Percentiles rank a stretch among this genome's conserved stretches.
Evolutionary conservation across 2,113 vertebrate genomes (phyloP).

Genomic region (Nematolebias whitei): DNA sequence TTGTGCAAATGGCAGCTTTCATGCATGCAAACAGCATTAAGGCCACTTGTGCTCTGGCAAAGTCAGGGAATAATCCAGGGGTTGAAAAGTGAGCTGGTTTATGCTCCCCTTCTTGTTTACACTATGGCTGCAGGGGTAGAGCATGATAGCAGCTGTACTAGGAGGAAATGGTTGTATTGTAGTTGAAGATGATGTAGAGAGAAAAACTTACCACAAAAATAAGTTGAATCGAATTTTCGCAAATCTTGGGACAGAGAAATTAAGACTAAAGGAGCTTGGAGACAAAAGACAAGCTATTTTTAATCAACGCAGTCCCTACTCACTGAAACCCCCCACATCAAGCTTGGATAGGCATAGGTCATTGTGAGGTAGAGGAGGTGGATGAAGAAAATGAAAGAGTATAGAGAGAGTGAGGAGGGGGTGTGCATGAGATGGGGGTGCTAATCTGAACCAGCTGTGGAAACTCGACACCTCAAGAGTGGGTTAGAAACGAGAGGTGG

Average conservation of each 20-base stretch:
- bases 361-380: slow-evolving; percentile 66
- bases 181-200: slow-evolving; percentile 25
- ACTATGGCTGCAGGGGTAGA: slow-evolving; percentile 46
- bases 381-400: slow-evolving; percentile 20
- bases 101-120: slow-evolving; percentile 44
- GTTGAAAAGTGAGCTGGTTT: slow-evolving; percentile 72
- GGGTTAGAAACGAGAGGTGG: slow-evolving; percentile 64
- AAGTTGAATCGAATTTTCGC: slow-evolving; percentile 11
- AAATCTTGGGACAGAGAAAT: slow-evolving; percentile 23
- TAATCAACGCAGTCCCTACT: slow-evolving; percentile 47
- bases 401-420: slow-evolving; percentile 15
- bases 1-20: not conserved
- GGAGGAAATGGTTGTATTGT: slow-evolving; percentile 19
- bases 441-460: slow-evolving; percentile 84
- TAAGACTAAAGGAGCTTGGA: slow-evolving; percentile 25
- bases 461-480: slow-evolving; percentile 79
- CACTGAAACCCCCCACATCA: slow-evolving; percentile 43
- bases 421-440: slow-evolving; percentile 55
- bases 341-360: slow-evolving; percentile 70
- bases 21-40: slow-evolving; percentile 46
- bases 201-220: slow-evolving; percentile 22
- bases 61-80: slow-evolving; percentile 45
- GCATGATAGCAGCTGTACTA: slow-evolving; percentile 39
- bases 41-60: slow-evolving; percentile 54
- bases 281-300: slow-evolving; percentile 45